Evolutionary conservation across 2,797 vertebrate genomes (phyloP).

Genomic region (Podarcis lilfordi): DNA sequence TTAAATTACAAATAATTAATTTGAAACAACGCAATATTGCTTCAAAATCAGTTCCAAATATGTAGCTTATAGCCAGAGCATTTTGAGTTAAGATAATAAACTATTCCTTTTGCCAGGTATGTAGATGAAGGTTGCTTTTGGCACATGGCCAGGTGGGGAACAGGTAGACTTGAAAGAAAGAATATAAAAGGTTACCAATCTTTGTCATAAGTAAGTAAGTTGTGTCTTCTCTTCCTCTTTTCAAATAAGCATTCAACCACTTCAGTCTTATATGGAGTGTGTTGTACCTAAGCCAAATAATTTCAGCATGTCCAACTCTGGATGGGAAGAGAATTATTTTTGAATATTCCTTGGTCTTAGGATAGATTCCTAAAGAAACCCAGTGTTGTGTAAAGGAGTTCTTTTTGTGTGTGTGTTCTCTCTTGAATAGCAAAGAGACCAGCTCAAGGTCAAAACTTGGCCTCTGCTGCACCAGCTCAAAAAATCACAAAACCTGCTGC

Average conservation of each 20-base stretch:
- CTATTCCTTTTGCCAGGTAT: neutral
- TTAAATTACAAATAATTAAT: neutral
- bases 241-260: neutral
- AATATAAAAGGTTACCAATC: neutral
- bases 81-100: neutral
- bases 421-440: constrained; percentile 84
- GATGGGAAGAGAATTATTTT: neutral
- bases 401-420: neutral
- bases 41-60: neutral
- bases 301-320: neutral
- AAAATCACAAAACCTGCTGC: constrained; percentile 97
- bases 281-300: neutral
- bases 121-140: neutral
- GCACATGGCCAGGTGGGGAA: neutral
- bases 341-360: neutral
- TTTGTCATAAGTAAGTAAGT: neutral
- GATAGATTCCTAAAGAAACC: neutral
- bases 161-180: neutral
- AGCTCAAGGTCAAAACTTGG: constrained; percentile 78
- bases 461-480: constrained; percentile 81
- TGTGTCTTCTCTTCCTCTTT: neutral
- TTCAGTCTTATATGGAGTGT: neutral
- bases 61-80: neutral
- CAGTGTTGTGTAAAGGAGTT: neutral
- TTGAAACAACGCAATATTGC: neutral